A percentile compares a stretch with the other conserved stretches of the same genome.
phyloP scores from a whole-genome alignment of 2,113 vertebrate genomes.

The Lutjanus erythropterus region DNA sequence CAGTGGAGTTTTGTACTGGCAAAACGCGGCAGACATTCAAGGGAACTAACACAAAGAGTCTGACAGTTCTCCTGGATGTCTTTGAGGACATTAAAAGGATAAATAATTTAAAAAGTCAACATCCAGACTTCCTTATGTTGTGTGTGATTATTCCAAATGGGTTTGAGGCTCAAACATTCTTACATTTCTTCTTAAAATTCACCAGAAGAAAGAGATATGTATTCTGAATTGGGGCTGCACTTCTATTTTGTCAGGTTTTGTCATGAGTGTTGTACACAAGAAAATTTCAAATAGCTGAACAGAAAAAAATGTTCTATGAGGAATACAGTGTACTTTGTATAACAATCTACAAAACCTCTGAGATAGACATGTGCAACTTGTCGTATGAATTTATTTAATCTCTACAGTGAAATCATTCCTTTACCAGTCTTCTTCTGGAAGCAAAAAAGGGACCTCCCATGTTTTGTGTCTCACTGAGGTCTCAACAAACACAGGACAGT shows the following conservation, averaged over 20 bases:
- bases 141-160: neutral
- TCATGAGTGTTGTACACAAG: neutral
- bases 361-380: slow-evolving; percentile 4
- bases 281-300: neutral
- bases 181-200: neutral
- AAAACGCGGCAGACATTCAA: neutral
- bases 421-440: neutral
- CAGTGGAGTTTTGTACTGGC: neutral
- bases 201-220: neutral
- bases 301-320: slow-evolving; percentile 1
- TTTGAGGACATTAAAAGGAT: slow-evolving; percentile 19
- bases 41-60: neutral
- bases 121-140: neutral
- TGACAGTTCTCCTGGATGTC: neutral
- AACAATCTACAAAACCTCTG: neutral
- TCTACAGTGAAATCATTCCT: neutral
- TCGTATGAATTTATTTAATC: neutral
- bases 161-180: neutral
- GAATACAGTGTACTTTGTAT: neutral
- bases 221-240: neutral
- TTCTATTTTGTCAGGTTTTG: neutral
- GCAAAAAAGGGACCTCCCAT: slow-evolving; percentile 10
- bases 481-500: slow-evolving; percentile 28
- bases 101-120: slow-evolving; percentile 8
- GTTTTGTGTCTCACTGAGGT: slow-evolving; percentile 19